phyloP scores from a whole-genome alignment of 1,140 invertebrate species.

The Epicauta chinensis region DNA sequence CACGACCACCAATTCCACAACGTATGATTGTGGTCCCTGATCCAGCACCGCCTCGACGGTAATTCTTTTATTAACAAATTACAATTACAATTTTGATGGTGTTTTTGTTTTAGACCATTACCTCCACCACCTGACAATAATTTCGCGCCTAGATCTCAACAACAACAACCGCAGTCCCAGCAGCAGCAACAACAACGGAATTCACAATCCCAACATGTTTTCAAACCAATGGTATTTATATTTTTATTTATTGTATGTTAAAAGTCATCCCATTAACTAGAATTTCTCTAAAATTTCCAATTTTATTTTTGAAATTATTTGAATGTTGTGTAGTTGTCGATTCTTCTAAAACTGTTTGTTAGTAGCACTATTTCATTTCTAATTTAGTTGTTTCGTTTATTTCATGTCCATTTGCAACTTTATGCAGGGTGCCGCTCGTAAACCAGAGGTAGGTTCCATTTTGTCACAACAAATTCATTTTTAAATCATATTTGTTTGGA shows the following conservation, averaged over 20 bases:
- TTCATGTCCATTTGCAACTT: conserved; percentile 42
- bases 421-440: conserved; percentile 61
- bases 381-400: conserved; percentile 42
- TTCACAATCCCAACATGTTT: conserved; percentile 68
- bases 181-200: conserved; percentile 65
- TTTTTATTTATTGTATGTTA: conserved; percentile 8
- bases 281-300: too few species aligned
- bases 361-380: conserved; percentile 31
- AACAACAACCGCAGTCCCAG: too few species aligned
- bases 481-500: conserved; percentile 1
- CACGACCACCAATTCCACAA: conserved; percentile 78
- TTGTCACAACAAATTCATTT: background rate
- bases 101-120: conserved; percentile 37
- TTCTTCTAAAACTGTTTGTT: conserved; percentile 26
- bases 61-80: conserved; percentile 3
- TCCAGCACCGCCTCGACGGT: conserved; percentile 44
- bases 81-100: background rate
- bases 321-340: too few species aligned
- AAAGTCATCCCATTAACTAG: too few species aligned
- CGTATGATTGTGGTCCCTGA: conserved; percentile 75
- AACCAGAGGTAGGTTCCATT: conserved; percentile 67
- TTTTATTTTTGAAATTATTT: too few species aligned
- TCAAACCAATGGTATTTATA: conserved; percentile 68
- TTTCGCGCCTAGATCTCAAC: conserved; percentile 35
- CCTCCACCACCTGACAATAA: conserved; percentile 42